A percentile compares a stretch with the other conserved stretches of the same genome.
Conservation (phyloP, 2,113 vertebrate genomes). For the Chauna torquata region DNA sequence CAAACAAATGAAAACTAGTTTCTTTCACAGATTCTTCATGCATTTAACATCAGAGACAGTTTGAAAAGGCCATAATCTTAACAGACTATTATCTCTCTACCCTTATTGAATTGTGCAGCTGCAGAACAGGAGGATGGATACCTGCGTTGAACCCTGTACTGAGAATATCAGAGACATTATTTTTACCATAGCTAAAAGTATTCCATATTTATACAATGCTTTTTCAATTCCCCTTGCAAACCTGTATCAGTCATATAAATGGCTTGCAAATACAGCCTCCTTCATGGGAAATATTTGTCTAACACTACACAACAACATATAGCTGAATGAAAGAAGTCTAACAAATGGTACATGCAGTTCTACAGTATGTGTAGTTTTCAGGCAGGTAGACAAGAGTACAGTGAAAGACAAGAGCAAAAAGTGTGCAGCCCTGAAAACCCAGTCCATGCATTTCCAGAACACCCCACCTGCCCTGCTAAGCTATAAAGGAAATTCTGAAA, state of each 20-base stretch:
- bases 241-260: neutral
- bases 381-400: neutral
- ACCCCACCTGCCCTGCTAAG: accelerated
- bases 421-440: neutral
- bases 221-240: neutral
- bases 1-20: neutral
- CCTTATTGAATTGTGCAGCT: neutral
- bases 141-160: neutral
- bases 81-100: neutral
- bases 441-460: neutral
- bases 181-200: neutral
- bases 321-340: neutral
- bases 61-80: neutral
- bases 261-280: neutral
- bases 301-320: neutral
- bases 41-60: neutral
- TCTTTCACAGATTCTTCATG: neutral
- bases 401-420: neutral
- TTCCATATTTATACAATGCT: neutral
- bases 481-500: neutral
- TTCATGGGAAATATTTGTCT: neutral
- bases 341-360: neutral
- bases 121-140: neutral
- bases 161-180: neutral
- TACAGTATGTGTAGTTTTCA: neutral